Percentiles rank a stretch among this genome's conserved stretches.
Evolutionary conservation across 1,140 invertebrate species (phyloP).

Genomic region (Cydia splendana): DNA sequence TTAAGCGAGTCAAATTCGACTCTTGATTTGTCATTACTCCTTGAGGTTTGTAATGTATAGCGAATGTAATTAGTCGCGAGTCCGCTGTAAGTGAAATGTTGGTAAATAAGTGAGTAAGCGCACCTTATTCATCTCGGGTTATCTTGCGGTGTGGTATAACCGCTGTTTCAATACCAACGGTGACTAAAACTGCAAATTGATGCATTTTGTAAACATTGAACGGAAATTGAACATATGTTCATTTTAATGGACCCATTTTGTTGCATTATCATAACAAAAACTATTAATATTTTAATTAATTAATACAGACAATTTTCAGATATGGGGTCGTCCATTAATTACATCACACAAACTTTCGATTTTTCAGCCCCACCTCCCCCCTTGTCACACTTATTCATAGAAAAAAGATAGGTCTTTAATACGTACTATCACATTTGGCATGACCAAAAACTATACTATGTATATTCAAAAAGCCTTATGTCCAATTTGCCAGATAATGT

Average conservation of each 20-base stretch:
- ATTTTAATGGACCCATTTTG: neutral
- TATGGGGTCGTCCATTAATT: too few species aligned
- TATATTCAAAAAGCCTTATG: too few species aligned
- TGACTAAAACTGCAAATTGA: constrained; percentile 13
- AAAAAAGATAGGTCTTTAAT: too few species aligned
- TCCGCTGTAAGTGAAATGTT: constrained; percentile 47
- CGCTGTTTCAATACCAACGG: neutral
- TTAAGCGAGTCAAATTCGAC: neutral
- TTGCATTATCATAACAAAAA: neutral
- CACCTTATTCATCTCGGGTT: constrained; percentile 40
- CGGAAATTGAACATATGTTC: neutral
- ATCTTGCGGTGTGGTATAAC: constrained; percentile 27
- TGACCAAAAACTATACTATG: too few species aligned
- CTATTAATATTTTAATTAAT: neutral
- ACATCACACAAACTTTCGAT: too few species aligned
- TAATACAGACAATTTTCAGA: neutral
- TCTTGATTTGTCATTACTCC: constrained; percentile 12
- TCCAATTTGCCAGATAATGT: neutral
- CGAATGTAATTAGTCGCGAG: constrained; percentile 45
- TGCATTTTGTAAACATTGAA: constrained; percentile 6
- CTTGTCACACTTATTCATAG: too few species aligned
- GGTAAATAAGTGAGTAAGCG: constrained; percentile 44
- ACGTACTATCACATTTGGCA: too few species aligned
- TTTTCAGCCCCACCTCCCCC: too few species aligned
- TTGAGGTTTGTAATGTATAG: constrained; percentile 36